phyloP scores from a whole-genome alignment of 2,113 vertebrate genomes.

The Bujurquina vittata region DNA sequence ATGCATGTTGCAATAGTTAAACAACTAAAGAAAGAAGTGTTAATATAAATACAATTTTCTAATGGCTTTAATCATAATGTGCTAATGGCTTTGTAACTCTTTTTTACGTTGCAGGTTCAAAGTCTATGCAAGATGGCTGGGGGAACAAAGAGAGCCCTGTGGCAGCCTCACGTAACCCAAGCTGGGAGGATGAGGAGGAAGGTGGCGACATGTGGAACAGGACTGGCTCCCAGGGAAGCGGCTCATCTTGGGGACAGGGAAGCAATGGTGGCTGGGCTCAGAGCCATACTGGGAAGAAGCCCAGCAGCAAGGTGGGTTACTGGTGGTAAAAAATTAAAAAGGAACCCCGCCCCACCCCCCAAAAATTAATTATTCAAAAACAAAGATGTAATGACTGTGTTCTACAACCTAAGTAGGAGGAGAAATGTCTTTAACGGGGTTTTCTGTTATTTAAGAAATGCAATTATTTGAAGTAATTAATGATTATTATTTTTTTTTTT shows the following conservation, averaged over 20 bases:
- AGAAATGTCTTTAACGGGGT: background rate
- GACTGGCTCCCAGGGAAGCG: constrained; percentile 94
- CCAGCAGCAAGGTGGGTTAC: constrained; percentile 87
- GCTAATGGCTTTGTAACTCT: background rate
- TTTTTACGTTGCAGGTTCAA: constrained; percentile 84
- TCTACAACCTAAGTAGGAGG: background rate
- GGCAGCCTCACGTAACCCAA: constrained; percentile 92
- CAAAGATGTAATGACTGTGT: background rate
- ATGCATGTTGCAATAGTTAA: background rate
- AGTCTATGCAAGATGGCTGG: constrained; percentile 99
- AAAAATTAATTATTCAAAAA: background rate
- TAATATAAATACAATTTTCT: background rate
- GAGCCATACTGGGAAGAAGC: constrained; percentile 90
- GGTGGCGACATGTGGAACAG: constrained; percentile 92
- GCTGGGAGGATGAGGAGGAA: constrained; percentile 99
- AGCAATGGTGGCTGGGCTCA: constrained; percentile 88
- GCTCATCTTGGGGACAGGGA: constrained; percentile 88
- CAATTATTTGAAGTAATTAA: background rate
- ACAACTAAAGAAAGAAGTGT: background rate
- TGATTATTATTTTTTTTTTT: background rate
- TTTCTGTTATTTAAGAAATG: background rate
- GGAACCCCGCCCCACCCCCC: too few relatives aligned
- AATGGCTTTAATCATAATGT: background rate
- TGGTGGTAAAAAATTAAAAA: background rate
- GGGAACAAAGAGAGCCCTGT: constrained; percentile 91